phyloP scores from a whole-genome alignment of 2,888 invertebrate genomes.

The Sturmia bella region DNA sequence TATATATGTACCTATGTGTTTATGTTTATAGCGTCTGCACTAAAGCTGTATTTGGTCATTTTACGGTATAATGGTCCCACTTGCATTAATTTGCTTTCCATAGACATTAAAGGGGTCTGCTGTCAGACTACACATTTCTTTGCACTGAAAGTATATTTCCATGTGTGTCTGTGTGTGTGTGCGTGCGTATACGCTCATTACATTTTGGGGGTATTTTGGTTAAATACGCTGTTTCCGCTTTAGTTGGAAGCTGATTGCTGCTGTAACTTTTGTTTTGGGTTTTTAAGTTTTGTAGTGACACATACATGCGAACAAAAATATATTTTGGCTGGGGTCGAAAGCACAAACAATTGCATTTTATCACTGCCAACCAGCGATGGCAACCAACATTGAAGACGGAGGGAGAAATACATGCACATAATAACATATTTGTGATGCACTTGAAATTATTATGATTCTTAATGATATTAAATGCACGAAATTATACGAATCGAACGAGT shows the following conservation, averaged over 20 bases:
- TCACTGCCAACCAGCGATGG: slow-evolving; percentile 38
- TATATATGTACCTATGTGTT: too few species aligned
- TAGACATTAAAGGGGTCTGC: slow-evolving; percentile 33
- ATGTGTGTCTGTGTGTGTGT: slow-evolving; percentile 1
- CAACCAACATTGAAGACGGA: slow-evolving; percentile 29
- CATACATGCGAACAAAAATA: too few species aligned
- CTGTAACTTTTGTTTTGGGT: slow-evolving; percentile 21
- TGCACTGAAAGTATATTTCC: background rate
- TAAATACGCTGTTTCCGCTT: slow-evolving; percentile 60
- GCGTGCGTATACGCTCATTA: background rate
- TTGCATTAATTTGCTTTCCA: slow-evolving; percentile 45
- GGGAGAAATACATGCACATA: slow-evolving; percentile 1
- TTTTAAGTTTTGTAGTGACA: background rate
- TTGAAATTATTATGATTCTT: background rate
- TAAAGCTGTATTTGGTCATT: slow-evolving; percentile 36
- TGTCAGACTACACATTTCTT: slow-evolving; percentile 19
- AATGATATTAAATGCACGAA: slow-evolving; percentile 17
- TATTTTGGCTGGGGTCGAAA: slow-evolving; percentile 46
- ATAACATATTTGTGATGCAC: slow-evolving; percentile 25
- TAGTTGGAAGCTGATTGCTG: slow-evolving; percentile 23
- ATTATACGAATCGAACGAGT: too few species aligned
- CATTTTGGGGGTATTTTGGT: slow-evolving; percentile 43
- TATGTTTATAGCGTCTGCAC: slow-evolving; percentile 28
- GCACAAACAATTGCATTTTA: slow-evolving; percentile 53
- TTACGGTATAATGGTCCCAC: slow-evolving; percentile 33